Evolutionary conservation across 53 echinoderm and acorn worm genomes (phyloP), one percentile per base, ranked within the genome.

Genomic region (Mesocentrotus franciscanus): DNA sequence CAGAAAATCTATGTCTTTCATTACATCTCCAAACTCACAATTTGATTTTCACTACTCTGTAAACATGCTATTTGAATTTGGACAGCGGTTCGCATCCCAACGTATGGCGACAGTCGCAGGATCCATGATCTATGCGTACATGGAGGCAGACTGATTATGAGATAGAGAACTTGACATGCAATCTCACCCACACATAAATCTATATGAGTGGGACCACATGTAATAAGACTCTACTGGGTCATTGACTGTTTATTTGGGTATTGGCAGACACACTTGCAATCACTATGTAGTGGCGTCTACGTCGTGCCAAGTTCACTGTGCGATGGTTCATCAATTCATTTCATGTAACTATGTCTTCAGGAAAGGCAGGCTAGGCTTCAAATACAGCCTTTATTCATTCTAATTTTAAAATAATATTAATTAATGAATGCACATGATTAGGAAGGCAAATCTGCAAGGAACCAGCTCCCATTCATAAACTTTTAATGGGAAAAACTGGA

Each of bases 161-260:
- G 57, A 87, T 87, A n/a, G n/a, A 27, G 87, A 18, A 55, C 58
- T 58, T 57, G 87, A 87, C 57, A 11, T 87, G 58, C 56, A 87
- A 29, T 56, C 29, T 87, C 87, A 58, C 87, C 87, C 87, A 87
- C 87, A 87, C 87, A 58, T 56, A 58, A 87, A 87, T 87, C 59
- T 87, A 56, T 87, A 56, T n/a, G 87, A 87, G 87, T 87, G 87
- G 87, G 87, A 87, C 87, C 58, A 58, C 58, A 87, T 87, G 87
- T 87, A 87, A 87, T 56, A n/a, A 58, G 87, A 87, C 17, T 20
- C 36, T 84, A 20, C 58, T 87, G 87, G 87, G 87, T 87, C 87
- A 87, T 87, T 22, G 87, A 87, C 58, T 87, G 87, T 87, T 87
- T 87, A 87, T 87, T 87, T 87, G 87, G 87, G 29, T 87, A 87